Evolutionary conservation across 2,888 invertebrate genomes (phyloP).

Genomic region (Helleia helle): DNA sequence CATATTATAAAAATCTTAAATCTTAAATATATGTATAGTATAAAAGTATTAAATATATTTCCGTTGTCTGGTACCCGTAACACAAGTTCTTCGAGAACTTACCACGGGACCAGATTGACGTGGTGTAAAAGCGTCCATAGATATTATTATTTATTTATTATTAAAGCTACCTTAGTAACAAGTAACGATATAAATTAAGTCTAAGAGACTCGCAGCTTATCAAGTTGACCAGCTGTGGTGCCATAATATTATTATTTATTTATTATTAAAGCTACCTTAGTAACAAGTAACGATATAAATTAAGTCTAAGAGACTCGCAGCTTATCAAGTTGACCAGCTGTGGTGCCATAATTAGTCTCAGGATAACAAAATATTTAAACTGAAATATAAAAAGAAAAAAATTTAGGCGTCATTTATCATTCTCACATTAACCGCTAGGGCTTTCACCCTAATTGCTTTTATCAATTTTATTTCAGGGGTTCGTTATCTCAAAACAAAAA

Average conservation of each 20-base stretch:
- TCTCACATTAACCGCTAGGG: conserved; percentile 6
- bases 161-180: conserved; percentile 2
- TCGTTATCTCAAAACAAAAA: not conserved
- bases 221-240: too few species aligned
- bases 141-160: too few species aligned
- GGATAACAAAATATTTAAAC: conserved; percentile 4
- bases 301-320: conserved; percentile 1
- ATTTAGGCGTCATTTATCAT: conserved; percentile 5
- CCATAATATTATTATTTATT: too few species aligned
- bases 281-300: conserved; percentile 5
- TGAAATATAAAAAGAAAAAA: conserved; percentile 1
- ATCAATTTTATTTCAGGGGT: conserved; percentile 1
- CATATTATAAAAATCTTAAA: too few species aligned
- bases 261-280: too few species aligned
- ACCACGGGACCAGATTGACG: too few species aligned
- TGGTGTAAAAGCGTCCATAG: too few species aligned
- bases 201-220: conserved; percentile 5
- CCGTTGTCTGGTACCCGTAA: too few species aligned
- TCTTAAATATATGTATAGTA: too few species aligned
- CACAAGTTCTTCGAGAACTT: too few species aligned
- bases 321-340: conserved; percentile 4
- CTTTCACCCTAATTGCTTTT: conserved; percentile 1
- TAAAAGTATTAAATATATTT: too few species aligned
- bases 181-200: conserved; percentile 3
- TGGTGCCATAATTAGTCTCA: conserved; percentile 7